Base-by-base conservation (phyloP, 2,888 invertebrate species). In the Trachelus stipa region DNA sequence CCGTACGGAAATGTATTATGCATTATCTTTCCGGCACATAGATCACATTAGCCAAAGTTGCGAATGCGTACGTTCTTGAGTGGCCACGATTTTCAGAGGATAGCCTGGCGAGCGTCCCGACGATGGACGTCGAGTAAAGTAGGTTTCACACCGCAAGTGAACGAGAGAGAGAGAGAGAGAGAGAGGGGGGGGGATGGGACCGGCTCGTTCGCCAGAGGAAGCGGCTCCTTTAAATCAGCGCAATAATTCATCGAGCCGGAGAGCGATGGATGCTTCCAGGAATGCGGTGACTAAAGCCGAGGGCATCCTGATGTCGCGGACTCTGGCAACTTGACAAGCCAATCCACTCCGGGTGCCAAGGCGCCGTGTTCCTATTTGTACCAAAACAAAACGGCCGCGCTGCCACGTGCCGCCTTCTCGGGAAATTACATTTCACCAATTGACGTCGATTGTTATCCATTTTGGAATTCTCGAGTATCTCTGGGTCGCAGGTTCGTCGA, bases 1-100 rank as follows among this genome's bases (percentile, higher is more conserved):
- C 74, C 40, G 73, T 35, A 56, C 73, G 83, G 84, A 87, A 88
- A 89, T 90, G 90, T 89, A 90, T 90, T 88, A 90, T 90, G 90
- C 90, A 90, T 90, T 90, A 90, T 90, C 89, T 90, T 90, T 90
- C 89, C 90, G 87, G 88, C 87, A 90, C 88, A 88, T 90, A 90
- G 88, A 90, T 90, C 90, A 89, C 87, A 88, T 90, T 90, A 89
- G 86, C 85, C 88, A 83, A 88, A 89, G 86, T 90, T 89, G 85
- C 85, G 76, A 76, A 76, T 73, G 68, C 73, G 79, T 73, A 69
- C 33, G 75, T 73, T 76, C 79, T 76, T 31, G 76, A 76, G 79
- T 79, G 76, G 76, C 76, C 35, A 76, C 76, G 74, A 76, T 79
- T 76, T 76, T n/a, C 31, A 6, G 30, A 30, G 69, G 69, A 69